These are phyloP conservation scores for Galemys pyrenaicus DNA, from an alignment of 2,113 vertebrate genomes.

Conservation along the genomic window DNA sequence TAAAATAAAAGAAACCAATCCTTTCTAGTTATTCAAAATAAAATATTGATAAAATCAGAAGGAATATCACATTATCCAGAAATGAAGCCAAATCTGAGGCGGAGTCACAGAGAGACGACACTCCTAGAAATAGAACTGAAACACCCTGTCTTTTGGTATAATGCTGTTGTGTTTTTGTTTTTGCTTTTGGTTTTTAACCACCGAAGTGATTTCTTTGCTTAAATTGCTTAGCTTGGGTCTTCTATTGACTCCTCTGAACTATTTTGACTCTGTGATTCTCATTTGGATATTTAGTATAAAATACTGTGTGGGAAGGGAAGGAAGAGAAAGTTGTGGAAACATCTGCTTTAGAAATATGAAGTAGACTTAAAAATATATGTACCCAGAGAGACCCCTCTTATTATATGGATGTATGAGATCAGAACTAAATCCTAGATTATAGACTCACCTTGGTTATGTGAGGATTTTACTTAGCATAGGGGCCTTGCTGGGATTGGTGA, in stretches of 20 bases:
- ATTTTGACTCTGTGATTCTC: not conserved
- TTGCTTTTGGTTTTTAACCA: no score
- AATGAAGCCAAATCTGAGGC: not conserved
- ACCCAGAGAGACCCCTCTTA: not conserved
- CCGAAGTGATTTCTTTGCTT: not conserved
- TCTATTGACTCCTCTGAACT: not conserved
- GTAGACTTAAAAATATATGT: not conserved
- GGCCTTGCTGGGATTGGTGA: not conserved
- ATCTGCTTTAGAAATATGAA: conserved; percentile 41
- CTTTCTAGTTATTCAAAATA: conserved; percentile 25
- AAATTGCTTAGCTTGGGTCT: not conserved
- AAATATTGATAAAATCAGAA: not conserved
- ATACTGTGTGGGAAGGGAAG: not conserved
- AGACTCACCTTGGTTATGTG: not conserved
- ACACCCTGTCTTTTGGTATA: not conserved
- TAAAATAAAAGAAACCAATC: not conserved
- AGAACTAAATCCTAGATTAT: not conserved
- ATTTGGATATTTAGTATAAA: conserved; percentile 24
- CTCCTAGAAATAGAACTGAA: not conserved
- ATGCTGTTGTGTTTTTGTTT: not conserved
- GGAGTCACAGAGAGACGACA: not conserved
- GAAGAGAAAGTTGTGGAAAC: not conserved
- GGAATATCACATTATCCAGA: not conserved
- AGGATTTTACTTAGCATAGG: not conserved
- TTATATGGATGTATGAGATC: no score